Evolutionary conservation across 2,113 vertebrate species (phyloP), one percentile per base, ranked within the genome.

Genomic region (Athene cunicularia): DNA sequence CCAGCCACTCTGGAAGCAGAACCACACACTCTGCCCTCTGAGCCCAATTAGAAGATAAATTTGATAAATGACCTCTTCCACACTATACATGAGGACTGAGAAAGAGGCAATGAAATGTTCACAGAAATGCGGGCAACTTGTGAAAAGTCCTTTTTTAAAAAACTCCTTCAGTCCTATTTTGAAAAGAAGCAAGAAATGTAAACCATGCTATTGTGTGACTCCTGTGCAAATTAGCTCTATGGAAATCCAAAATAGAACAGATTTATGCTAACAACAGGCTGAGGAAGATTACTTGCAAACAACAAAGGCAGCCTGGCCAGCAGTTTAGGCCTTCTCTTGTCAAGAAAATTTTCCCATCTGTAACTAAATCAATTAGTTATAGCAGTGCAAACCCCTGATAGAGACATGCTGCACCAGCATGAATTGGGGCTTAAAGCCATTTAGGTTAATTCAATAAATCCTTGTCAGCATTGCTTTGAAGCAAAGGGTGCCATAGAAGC

Each of bases 401-500:
- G 94, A 96, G 96, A 95, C 94, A 82, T 94, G 93, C 95, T 96
- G 96, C 81, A 96, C 94, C 86, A 97, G 95, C 96, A 94, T 95
- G 96, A 97, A 93, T 90, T 94, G 93, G 96, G 91, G 77, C 89
- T 97, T 97, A 97, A 93, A 96, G 93, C 97, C 96, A 94, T 95
- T 96, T 97, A 96, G 96, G 94, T 97, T 97, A 97, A 95, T 97
- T 97, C 95, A 97, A 89, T 93, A 97, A 97, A 94, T 95, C 89
- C 89, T 94, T 93, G 96, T 97, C 95, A 97, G 93, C 89, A 83
- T 82, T 93, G 93, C 94, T 89, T 96, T 97, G 96, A 94, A 97
- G 96, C 80, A 88, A 94, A 85, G 58, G 81, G 91, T 94, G 33
- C 94, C 66, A 59, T 12, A 82, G 56, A 87, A 96, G 90, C 37